Conservation (phyloP, 2,113 vertebrate species). For the Microcebus jonahi region DNA sequence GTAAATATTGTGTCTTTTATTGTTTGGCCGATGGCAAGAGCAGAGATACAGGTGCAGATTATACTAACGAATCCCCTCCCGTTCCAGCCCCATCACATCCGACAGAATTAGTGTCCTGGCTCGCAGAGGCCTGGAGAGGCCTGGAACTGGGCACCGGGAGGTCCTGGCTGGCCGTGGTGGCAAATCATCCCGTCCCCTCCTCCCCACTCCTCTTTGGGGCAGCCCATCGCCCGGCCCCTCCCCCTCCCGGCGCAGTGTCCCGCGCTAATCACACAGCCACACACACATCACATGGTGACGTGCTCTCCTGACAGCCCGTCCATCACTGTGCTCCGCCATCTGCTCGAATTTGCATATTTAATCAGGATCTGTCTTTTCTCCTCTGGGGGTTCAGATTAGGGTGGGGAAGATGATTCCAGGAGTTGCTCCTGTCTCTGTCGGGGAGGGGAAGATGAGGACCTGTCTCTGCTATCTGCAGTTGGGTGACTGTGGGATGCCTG, state of each 20-base stretch:
- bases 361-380: constrained; percentile 72
- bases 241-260: fast-evolving
- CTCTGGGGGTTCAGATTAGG: constrained; percentile 29
- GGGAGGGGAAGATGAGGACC: not conserved
- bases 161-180: not conserved
- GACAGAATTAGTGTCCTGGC: constrained; percentile 57
- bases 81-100: constrained; percentile 39
- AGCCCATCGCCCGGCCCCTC: not conserved
- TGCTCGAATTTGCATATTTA: constrained; percentile 78
- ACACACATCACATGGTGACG: constrained; percentile 6
- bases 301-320: constrained; percentile 67
- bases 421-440: not conserved
- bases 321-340: constrained; percentile 58
- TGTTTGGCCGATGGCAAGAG: constrained; percentile 83
- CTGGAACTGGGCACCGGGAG: not conserved
- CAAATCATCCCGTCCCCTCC: no score
- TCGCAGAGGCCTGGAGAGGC: not conserved
- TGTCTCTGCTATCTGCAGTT: not conserved
- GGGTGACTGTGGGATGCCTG: not conserved
- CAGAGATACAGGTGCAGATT: constrained; percentile 72
- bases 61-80: constrained; percentile 75
- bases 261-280: not conserved
- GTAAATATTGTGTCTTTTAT: constrained; percentile 85
- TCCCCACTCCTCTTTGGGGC: no score
- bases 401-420: constrained; percentile 41